Percentiles rank a stretch among this genome's conserved stretches.
Evolutionary conservation across 1,140 invertebrate genomes (phyloP).

Genomic region (Trialeurodes vaporariorum): DNA sequence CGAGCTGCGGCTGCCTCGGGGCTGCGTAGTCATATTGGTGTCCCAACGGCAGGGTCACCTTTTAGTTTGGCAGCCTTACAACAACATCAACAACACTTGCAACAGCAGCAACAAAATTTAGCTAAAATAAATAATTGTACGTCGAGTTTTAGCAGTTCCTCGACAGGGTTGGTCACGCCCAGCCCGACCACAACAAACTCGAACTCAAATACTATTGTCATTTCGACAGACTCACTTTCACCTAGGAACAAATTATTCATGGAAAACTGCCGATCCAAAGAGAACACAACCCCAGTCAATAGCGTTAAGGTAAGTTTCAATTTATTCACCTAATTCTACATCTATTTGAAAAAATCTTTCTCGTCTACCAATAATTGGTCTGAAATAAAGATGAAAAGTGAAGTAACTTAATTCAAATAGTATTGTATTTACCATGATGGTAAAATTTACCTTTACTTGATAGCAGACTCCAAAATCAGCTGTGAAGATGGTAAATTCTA

Average conservation of each 20-base stretch:
- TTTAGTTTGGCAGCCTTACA: neutral
- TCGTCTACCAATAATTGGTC: no score
- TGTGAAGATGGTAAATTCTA: no score
- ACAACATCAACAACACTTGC: neutral
- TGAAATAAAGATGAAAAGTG: no score
- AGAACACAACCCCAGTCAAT: neutral
- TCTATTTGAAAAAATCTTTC: no score
- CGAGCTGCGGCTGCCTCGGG: slow-evolving; percentile 12
- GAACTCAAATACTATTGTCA: neutral
- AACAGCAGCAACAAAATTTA: neutral
- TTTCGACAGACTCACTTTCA: neutral
- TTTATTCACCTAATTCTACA: neutral
- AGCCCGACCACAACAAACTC: neutral
- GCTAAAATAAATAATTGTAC: no score
- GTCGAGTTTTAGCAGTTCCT: neutral
- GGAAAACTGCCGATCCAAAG: neutral
- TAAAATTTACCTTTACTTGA: no score
- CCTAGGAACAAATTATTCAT: neutral
- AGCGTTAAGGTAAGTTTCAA: neutral
- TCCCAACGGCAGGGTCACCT: neutral
- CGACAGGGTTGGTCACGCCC: neutral
- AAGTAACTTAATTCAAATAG: no score
- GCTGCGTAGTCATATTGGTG: neutral
- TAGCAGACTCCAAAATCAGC: no score
- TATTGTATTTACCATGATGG: no score